These are phyloP conservation scores for Benthochromis sp. DNA, from an alignment of 2,113 vertebrate species.

Conservation along the genomic window DNA sequence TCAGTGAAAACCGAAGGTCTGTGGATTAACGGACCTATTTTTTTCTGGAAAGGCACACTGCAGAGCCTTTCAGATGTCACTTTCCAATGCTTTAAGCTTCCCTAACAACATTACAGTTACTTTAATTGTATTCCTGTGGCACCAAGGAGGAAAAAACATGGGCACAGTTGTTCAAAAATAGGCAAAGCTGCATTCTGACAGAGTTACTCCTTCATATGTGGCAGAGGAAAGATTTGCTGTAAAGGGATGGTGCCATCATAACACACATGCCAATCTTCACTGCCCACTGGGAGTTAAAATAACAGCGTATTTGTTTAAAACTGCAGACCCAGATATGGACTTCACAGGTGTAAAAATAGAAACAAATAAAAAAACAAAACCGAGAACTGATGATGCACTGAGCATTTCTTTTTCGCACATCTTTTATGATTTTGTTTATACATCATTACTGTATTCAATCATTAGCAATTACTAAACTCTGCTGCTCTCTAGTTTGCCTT, in stretches of 20 bases:
- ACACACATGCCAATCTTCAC: neutral
- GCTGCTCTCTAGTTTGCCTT: neutral
- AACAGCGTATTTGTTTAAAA: neutral
- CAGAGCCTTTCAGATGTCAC: neutral
- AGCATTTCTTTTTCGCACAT: neutral
- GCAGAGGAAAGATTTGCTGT: neutral
- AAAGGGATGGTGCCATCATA: neutral
- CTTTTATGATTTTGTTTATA: neutral
- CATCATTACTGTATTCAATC: neutral
- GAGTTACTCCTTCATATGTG: neutral
- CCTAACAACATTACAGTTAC: neutral
- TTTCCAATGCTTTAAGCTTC: neutral
- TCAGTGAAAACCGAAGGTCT: neutral
- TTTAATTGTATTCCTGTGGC: neutral
- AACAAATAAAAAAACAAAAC: neutral
- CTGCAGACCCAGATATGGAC: neutral
- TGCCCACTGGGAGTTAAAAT: neutral
- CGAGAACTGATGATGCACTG: neutral
- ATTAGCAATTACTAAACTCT: too few relatives aligned
- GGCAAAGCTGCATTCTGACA: neutral
- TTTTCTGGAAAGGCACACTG: neutral
- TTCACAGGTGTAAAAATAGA: neutral
- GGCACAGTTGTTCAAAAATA: neutral
- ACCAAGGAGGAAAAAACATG: neutral
- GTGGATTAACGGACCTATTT: neutral